phyloP scores from a whole-genome alignment of 37 sponge, comb jelly and placozoan species.

The Mnemiopsis leidyi region DNA sequence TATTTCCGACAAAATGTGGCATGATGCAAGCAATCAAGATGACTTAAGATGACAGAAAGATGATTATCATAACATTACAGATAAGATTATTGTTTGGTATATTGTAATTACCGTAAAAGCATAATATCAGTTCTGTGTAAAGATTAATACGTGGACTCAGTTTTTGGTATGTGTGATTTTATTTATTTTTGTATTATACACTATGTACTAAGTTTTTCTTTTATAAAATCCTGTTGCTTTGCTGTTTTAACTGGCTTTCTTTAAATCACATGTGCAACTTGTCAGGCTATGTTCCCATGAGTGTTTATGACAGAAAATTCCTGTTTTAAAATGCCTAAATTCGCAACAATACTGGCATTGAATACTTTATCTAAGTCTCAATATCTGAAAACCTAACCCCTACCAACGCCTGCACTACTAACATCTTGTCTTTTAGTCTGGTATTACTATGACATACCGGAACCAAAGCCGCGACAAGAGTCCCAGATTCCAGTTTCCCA shows the following conservation, averaged over 20 bases:
- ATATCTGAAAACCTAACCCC: too few species aligned
- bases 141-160: background rate
- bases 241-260: too few species aligned
- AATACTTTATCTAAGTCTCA: too few species aligned
- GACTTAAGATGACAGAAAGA: background rate
- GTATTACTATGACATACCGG: conserved; percentile 61
- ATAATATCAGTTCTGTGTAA: background rate
- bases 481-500: background rate
- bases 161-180: background rate
- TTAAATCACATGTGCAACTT: background rate
- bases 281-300: background rate
- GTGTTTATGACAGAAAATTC: too few species aligned
- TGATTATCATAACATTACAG: background rate
- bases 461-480: background rate
- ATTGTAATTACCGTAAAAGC: background rate
- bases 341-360: too few species aligned
- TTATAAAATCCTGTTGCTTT: background rate
- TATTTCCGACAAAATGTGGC: background rate
- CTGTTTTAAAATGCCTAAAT: too few species aligned
- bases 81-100: background rate
- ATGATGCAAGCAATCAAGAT: background rate
- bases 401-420: too few species aligned
- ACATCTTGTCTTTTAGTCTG: background rate
- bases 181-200: background rate
- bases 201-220: background rate